Conservation (phyloP, 2,888 invertebrate genomes). For the Melieria crassipennis region DNA sequence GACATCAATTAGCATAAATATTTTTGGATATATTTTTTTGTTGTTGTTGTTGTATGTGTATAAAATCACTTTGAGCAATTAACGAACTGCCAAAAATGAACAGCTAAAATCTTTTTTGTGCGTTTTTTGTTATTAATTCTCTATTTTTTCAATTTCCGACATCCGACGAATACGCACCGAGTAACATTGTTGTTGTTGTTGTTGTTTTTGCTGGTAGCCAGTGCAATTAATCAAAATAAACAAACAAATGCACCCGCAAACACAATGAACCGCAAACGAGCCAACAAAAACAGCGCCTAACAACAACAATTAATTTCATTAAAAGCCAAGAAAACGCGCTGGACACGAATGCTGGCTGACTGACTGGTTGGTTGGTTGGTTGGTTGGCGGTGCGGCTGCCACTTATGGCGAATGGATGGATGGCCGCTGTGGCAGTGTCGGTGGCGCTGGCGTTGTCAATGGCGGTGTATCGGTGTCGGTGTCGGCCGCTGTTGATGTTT, state of each 20-base stretch:
- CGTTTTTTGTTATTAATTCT: too few species aligned
- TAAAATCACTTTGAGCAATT: too few species aligned
- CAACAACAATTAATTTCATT: neutral
- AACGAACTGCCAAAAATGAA: too few species aligned
- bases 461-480: neutral
- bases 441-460: too few species aligned
- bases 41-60: too few species aligned
- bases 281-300: conserved; percentile 8
- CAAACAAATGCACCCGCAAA: conserved; percentile 7
- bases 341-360: too few species aligned
- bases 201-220: neutral
- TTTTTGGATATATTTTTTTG: too few species aligned
- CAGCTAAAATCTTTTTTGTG: too few species aligned
- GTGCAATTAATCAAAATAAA: conserved; percentile 28
- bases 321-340: too few species aligned
- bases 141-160: too few species aligned
- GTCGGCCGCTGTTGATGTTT: conserved; percentile 12
- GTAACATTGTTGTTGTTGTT: neutral
- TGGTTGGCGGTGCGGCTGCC: neutral
- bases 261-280: conserved; percentile 4
- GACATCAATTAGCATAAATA: too few species aligned
- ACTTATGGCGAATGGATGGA: neutral
- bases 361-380: too few species aligned
- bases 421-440: neutral
- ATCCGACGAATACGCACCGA: neutral